These are phyloP conservation scores for Conus ventricosus DNA, from an alignment of 1,140 invertebrate genomes.

Conservation along the genomic window DNA sequence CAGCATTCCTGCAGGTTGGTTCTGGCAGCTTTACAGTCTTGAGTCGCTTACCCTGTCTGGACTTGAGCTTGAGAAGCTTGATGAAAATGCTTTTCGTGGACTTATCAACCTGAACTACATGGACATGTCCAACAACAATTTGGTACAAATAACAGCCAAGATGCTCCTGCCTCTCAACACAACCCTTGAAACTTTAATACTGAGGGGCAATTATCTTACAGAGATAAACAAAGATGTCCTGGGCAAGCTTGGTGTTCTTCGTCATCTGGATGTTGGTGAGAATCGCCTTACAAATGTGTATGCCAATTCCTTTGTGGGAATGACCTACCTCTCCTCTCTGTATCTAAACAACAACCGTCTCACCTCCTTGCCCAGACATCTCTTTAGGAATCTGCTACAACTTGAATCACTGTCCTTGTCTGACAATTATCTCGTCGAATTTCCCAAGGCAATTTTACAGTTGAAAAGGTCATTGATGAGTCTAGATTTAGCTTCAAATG, in stretches of 20 bases:
- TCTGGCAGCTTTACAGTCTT: slow-evolving; percentile 34
- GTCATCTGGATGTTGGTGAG: slow-evolving; percentile 36
- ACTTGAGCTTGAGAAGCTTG: slow-evolving; percentile 20
- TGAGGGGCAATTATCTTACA: slow-evolving; percentile 34
- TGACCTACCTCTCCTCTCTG: slow-evolving; percentile 25
- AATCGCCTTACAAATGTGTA: slow-evolving; percentile 28
- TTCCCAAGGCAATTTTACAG: slow-evolving; percentile 31
- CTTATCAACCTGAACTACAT: slow-evolving; percentile 30
- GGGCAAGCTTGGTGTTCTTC: slow-evolving; percentile 7
- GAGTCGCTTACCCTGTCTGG: slow-evolving; percentile 31
- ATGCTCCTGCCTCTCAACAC: slow-evolving; percentile 24
- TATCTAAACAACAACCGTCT: slow-evolving; percentile 34
- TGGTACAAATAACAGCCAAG: neutral
- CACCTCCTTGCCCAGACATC: slow-evolving; percentile 29
- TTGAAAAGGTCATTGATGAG: slow-evolving; percentile 12
- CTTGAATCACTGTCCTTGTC: slow-evolving; percentile 30
- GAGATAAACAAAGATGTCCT: neutral
- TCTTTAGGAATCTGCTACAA: slow-evolving; percentile 31
- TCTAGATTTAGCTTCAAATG: slow-evolving; percentile 34
- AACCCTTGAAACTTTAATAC: slow-evolving; percentile 29
- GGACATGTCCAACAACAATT: slow-evolving; percentile 36
- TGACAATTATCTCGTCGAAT: slow-evolving; percentile 33
- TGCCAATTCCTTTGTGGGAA: slow-evolving; percentile 20
- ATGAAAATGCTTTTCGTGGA: slow-evolving; percentile 25
- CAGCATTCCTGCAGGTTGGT: slow-evolving; percentile 35